Conservation (phyloP, 2,113 vertebrate species). For the Leptocoma aspasia region DNA sequence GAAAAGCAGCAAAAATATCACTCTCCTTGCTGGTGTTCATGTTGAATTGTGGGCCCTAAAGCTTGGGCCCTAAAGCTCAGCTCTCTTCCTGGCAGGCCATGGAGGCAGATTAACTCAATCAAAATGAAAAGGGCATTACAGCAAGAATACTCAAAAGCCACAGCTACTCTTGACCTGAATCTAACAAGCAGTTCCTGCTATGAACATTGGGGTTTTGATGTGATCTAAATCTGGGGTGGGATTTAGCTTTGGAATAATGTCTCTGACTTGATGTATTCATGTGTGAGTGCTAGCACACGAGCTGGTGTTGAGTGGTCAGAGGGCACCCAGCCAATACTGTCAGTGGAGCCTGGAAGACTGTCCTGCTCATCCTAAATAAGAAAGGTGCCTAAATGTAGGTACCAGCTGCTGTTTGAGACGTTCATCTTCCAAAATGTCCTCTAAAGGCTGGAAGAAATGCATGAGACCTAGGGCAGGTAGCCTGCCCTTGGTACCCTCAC, state of each 20-base stretch:
- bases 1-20: background rate
- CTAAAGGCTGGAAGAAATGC: background rate
- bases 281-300: background rate
- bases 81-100: background rate
- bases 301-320: background rate
- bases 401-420: background rate
- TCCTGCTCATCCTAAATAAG: background rate
- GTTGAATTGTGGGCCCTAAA: background rate
- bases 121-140: background rate
- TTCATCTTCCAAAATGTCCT: background rate
- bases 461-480: background rate
- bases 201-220: background rate
- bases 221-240: background rate
- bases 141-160: background rate
- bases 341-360: background rate
- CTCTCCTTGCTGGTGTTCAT: background rate
- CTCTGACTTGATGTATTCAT: background rate
- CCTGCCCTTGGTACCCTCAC: background rate
- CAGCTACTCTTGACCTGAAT: background rate
- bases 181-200: background rate
- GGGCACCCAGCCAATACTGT: background rate
- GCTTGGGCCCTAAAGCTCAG: background rate
- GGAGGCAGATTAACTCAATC: background rate
- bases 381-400: background rate
- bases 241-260: background rate